These are phyloP conservation scores for Ennomos fuscantarius DNA, from an alignment of 2,888 invertebrate genomes.

Conservation along the genomic window DNA sequence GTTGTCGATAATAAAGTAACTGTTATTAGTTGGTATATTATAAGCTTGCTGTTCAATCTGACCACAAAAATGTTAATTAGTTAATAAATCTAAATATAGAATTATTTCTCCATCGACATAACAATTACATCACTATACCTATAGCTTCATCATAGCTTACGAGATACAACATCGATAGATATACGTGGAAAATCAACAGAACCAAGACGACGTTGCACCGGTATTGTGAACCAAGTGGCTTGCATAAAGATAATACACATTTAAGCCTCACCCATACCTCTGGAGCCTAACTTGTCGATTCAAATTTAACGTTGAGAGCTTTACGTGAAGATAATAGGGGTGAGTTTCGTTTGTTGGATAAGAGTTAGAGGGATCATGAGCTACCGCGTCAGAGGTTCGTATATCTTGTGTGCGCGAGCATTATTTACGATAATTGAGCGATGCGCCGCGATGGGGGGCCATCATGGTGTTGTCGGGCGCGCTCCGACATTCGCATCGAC, in stretches of 20 bases:
- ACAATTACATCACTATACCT: constrained; percentile 49
- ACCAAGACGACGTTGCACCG: constrained; percentile 72
- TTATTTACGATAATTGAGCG: constrained; percentile 86
- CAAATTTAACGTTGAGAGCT: constrained; percentile 50
- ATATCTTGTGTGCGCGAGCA: constrained; percentile 84
- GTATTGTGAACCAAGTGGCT: constrained; percentile 83
- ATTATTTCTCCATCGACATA: constrained; percentile 46
- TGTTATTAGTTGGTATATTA: no score
- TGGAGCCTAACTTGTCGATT: constrained; percentile 61
- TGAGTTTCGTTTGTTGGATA: constrained; percentile 50
- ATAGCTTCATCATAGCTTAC: constrained; percentile 63
- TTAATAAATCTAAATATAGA: constrained; percentile 6
- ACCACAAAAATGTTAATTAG: no score
- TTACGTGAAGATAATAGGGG: constrained; percentile 56
- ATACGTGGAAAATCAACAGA: constrained; percentile 74
- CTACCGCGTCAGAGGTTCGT: constrained; percentile 78
- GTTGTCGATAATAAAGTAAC: no score
- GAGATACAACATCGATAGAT: constrained; percentile 77
- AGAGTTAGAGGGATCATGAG: constrained; percentile 68
- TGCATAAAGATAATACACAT: constrained; percentile 85
- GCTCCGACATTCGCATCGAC: constrained; percentile 83
- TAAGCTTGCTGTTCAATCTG: no score
- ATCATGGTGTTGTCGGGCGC: constrained; percentile 83
- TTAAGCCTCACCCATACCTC: constrained; percentile 66
- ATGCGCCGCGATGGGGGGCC: constrained; percentile 85